Conservation (phyloP, 2,113 vertebrate species). For the Prolemur simus region DNA sequence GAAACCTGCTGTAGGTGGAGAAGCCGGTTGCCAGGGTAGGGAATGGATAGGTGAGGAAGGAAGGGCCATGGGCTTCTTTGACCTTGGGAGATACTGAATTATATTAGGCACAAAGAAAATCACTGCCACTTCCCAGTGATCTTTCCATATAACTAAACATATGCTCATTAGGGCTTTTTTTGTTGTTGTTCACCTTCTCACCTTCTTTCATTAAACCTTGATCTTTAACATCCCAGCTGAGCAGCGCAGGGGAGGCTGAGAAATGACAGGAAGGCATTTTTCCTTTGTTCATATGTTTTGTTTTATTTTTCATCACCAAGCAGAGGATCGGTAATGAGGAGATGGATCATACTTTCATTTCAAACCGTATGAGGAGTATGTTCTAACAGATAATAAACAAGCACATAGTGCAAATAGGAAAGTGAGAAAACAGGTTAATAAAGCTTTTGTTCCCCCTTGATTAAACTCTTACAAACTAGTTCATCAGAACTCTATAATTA, state of each 20-base stretch:
- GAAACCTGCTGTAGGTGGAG: slow-evolving; percentile 51
- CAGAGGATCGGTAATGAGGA: slow-evolving; percentile 81
- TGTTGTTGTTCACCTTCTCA: slow-evolving; percentile 78
- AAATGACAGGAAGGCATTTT: slow-evolving; percentile 82
- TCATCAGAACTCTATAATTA: slow-evolving; percentile 29
- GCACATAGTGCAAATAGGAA: slow-evolving; percentile 34
- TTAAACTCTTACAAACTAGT: slow-evolving; percentile 71
- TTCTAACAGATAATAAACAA: slow-evolving; percentile 81
- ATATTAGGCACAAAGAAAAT: slow-evolving; percentile 75
- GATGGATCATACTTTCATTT: slow-evolving; percentile 82
- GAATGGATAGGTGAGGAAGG: slow-evolving; percentile 41
- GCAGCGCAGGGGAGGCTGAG: slow-evolving; percentile 80
- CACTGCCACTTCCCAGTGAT: slow-evolving; percentile 73
- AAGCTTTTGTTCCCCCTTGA: slow-evolving; percentile 72
- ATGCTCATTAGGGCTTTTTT: slow-evolving; percentile 75
- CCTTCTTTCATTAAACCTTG: slow-evolving; percentile 84
- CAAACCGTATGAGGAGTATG: slow-evolving; percentile 54
- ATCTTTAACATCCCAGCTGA: slow-evolving; percentile 79
- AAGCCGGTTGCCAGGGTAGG: slow-evolving; percentile 49
- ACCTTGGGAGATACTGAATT: slow-evolving; percentile 70
- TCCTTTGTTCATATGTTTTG: slow-evolving; percentile 81
- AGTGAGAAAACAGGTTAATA: slow-evolving; percentile 77
- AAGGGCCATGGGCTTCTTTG: slow-evolving; percentile 61
- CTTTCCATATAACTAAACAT: slow-evolving; percentile 78
- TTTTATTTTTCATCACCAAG: slow-evolving; percentile 76